Evolutionary conservation across 2,797 vertebrate species (phyloP).

Genomic region (Dendrocincla fuliginosa): DNA sequence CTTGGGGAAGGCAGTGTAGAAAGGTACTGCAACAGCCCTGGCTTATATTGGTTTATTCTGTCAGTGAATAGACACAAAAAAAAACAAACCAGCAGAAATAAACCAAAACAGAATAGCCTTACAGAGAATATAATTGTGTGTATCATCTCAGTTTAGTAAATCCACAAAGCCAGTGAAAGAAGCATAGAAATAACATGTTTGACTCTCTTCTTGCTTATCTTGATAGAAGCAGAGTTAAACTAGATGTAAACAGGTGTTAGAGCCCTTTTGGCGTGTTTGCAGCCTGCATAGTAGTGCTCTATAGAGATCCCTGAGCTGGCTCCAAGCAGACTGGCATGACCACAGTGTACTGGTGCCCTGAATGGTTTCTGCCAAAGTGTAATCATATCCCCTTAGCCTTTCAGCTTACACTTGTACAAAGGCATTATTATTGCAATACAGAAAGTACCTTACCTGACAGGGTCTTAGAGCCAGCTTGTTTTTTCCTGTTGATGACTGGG

Average conservation of each 20-base stretch:
- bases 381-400: constrained; percentile 28
- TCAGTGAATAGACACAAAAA: not conserved
- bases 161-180: not conserved
- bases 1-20: not conserved
- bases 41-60: not conserved
- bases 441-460: constrained; percentile 14
- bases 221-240: not conserved
- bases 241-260: not conserved
- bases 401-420: constrained; percentile 40
- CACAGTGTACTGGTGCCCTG: not conserved
- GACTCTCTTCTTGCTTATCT: not conserved
- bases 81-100: not conserved
- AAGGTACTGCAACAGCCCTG: not conserved
- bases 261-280: not conserved
- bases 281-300: not conserved
- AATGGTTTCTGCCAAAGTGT: constrained; percentile 30
- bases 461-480: not conserved
- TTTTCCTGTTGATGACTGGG: not conserved
- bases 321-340: constrained; percentile 32
- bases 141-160: not conserved
- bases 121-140: not conserved
- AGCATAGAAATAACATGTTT: not conserved
- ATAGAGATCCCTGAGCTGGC: constrained; percentile 21
- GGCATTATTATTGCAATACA: constrained; percentile 51
- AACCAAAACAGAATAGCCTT: not conserved